These are phyloP conservation scores for Phoenoteleia sp. DNA, from an alignment of 2,888 invertebrate species.

Conservation along the genomic window DNA sequence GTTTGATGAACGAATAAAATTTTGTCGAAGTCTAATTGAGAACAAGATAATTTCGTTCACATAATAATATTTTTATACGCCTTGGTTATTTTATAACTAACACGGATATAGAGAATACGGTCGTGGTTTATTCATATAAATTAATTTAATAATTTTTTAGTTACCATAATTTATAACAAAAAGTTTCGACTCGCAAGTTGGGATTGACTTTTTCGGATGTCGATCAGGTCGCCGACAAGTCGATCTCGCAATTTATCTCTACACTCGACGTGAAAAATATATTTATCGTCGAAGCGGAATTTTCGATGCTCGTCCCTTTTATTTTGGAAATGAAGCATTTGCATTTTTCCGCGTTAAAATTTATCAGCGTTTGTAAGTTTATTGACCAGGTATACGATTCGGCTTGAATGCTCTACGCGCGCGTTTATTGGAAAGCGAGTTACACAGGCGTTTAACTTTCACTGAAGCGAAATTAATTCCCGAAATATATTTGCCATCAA, in stretches of 20 bases:
- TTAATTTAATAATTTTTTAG: too few species aligned
- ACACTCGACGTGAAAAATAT: not conserved
- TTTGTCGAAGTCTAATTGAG: too few species aligned
- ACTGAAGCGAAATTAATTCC: slow-evolving; percentile 21
- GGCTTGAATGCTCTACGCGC: not conserved
- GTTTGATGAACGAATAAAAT: too few species aligned
- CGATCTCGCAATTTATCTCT: slow-evolving; percentile 1
- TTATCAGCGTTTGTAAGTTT: not conserved
- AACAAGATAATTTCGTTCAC: too few species aligned
- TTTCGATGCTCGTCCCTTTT: not conserved
- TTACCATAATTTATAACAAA: slow-evolving; percentile 41
- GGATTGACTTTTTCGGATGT: slow-evolving; percentile 4
- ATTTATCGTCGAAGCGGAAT: not conserved
- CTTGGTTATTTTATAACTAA: too few species aligned
- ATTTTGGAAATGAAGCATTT: not conserved
- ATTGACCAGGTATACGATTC: not conserved
- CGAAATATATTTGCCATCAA: slow-evolving; percentile 20
- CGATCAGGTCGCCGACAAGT: not conserved
- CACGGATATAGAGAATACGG: too few species aligned
- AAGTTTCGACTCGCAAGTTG: slow-evolving; percentile 6
- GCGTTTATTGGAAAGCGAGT: slow-evolving; percentile 8
- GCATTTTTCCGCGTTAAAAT: not conserved
- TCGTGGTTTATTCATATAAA: too few species aligned
- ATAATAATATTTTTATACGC: too few species aligned
- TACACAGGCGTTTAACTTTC: slow-evolving; percentile 32